Conservation (phyloP, 2,888 invertebrate species). For the Aethes cnicana region DNA sequence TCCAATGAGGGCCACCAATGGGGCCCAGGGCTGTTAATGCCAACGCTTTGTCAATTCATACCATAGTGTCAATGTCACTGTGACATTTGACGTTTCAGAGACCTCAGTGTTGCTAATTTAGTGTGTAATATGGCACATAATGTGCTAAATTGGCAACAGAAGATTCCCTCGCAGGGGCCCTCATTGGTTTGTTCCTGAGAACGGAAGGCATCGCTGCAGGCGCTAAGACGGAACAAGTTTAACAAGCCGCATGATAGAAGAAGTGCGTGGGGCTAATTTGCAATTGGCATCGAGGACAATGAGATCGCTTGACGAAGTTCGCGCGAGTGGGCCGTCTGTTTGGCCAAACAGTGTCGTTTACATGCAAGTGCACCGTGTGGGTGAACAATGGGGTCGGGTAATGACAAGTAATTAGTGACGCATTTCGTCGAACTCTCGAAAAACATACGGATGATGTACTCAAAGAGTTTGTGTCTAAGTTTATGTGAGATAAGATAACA, state of each 20-base stretch:
- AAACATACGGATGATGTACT: slow-evolving; percentile 22
- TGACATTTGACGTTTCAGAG: too few species aligned
- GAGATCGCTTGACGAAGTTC: slow-evolving; percentile 48
- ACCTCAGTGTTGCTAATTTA: too few species aligned
- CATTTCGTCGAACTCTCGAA: slow-evolving; percentile 48
- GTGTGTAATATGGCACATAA: too few species aligned
- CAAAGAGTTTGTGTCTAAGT: slow-evolving; percentile 15
- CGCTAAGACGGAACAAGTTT: slow-evolving; percentile 17
- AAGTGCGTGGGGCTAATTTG: slow-evolving; percentile 45
- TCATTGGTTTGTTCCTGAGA: too few species aligned
- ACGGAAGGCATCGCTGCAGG: background rate
- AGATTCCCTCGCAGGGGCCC: too few species aligned
- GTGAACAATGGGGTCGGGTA: slow-evolving; percentile 54
- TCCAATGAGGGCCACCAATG: too few species aligned
- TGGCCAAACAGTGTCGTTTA: slow-evolving; percentile 41
- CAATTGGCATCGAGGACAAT: slow-evolving; percentile 54
- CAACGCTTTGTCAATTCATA: too few species aligned
- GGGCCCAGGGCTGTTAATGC: too few species aligned
- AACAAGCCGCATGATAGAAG: slow-evolving; percentile 23
- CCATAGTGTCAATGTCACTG: too few species aligned
- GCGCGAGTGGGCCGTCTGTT: slow-evolving; percentile 52
- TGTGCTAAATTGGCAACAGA: too few species aligned
- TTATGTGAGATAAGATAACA: slow-evolving; percentile 24
- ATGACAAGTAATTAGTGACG: slow-evolving; percentile 47
- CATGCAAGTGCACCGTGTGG: slow-evolving; percentile 46